Evolutionary conservation across 2,113 vertebrate genomes (phyloP), one percentile per base, ranked within the genome.

Genomic region (Poecile atricapillus): DNA sequence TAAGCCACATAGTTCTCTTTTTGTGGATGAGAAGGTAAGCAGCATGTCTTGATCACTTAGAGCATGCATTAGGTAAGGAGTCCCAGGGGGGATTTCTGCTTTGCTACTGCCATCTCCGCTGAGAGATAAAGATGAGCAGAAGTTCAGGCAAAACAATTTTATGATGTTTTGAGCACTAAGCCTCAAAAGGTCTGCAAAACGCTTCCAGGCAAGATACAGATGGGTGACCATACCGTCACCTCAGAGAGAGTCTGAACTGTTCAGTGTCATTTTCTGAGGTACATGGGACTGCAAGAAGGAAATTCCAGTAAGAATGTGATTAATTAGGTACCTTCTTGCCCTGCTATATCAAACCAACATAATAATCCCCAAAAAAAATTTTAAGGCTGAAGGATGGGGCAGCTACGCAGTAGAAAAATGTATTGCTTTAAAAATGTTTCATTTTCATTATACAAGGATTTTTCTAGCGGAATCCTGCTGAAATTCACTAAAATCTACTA

Each of bases 81-180:
- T 86, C 86, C 83, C 76, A 21, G 15, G 17, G n/a, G 65, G 17
- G 24, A 52, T 70, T 78, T 25, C 39, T 76, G 58, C 62, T 90
- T 70, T 3, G 0, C 44, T 56, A 8, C 39, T 59, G 75, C 58
- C 23, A 1, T 53, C 62, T 85, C 74, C 55, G 44, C 27, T 44
- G 74, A 81, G 81, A 89, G 41, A 91, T 43, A 89, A 88, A 92
- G 67, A 71, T 15, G 58, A 70, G 56, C 69, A 87, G n/a, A 85
- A 90, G 59, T 76, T 87, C 85, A 87, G 5, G 6, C 1, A 8
- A 93, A 82, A 82, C 25, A 21, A 31, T 46, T 68, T 74, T 25
- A 6, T 68, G 71, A 75, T 75, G 25, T 50, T 87, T 92, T 35
- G 24, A 85, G 58, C 58, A 50, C 35, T 82, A 62, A 87, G 69